Base-by-base conservation (phyloP, 2,113 vertebrate genomes). In the Gallinago undulata region DNA sequence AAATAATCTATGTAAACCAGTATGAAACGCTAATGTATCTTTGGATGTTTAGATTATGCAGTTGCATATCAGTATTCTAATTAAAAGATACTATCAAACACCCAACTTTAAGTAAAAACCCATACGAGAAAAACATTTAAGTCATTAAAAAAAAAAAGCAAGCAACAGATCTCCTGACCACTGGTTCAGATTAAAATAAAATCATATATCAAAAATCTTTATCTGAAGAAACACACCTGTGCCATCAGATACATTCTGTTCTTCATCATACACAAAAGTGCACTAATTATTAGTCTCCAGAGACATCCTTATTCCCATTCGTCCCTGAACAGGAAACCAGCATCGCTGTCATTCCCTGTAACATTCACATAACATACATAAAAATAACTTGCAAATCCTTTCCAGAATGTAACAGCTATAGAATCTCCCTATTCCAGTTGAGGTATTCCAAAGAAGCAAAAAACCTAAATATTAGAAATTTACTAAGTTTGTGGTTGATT, bases 11-110 rank as follows among this genome's bases (percentile, higher is more conserved):
- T 90, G 92, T 96, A 96, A 98, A 97, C 92, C 90, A 93, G 81
- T 50, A 97, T 30, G 68, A 98, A 98, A 97, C 66, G 79, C 96
- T 94, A 98, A 96, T 72, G 33, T 94, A 96, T 97, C 78, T 91
- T 83, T 51, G 64, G 82, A 89, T 78, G 75, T 72, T 96, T 39
- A 73, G 60, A 91, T 92, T 66, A 90, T 4, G 2, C 31, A 69
- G 82, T 67, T 92, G 83, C 75, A 94, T 35, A 57, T 73, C 51
- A 87, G 43, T 56, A 90, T 43, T 62, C 47, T 59, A 59, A 75
- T 59, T 43, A 41, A 55, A 76, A 85, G 19, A 39, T 51, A 72
- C 25, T 85, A 72, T 18, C 8, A 87, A 90, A 72, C 33, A 84
- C 31, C 27, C 57, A 75, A 31, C 27, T 96, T 95, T 25, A 93